phyloP scores from a whole-genome alignment of 1,140 invertebrate species.

The Drosophila busckii region DNA sequence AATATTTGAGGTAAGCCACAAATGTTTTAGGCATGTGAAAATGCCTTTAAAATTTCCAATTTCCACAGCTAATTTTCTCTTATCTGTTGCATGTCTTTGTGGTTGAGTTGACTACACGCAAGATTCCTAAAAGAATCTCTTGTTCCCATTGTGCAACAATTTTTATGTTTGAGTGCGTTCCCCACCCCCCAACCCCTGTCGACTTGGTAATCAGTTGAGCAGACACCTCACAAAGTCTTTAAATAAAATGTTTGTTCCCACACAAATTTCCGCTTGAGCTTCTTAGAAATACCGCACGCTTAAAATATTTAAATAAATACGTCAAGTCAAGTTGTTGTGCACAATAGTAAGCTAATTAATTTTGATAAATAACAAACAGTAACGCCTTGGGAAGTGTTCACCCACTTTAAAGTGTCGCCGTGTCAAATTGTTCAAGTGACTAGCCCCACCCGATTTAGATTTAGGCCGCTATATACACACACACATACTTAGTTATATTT shows the following conservation, averaged over 20 bases:
- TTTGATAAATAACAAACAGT: slow-evolving; percentile 43
- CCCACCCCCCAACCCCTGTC: too few species aligned
- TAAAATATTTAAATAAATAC: slow-evolving; percentile 68
- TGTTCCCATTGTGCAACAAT: slow-evolving; percentile 20
- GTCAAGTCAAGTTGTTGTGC: slow-evolving; percentile 20
- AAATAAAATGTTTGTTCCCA: slow-evolving; percentile 47
- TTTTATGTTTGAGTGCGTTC: slow-evolving; percentile 52
- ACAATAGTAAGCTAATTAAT: slow-evolving; percentile 52
- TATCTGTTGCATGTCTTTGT: not conserved
- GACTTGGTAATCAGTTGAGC: slow-evolving; percentile 43
- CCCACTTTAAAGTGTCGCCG: too few species aligned
- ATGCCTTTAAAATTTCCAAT: too few species aligned
- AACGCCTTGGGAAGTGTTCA: slow-evolving; percentile 7
- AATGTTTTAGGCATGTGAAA: too few species aligned
- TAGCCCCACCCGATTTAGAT: too few species aligned
- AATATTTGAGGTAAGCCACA: too few species aligned
- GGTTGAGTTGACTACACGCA: not conserved
- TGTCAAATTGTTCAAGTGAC: too few species aligned
- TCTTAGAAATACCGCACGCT: slow-evolving; percentile 45
- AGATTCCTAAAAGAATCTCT: slow-evolving; percentile 16
- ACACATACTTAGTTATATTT: slow-evolving; percentile 9
- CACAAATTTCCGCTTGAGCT: slow-evolving; percentile 54
- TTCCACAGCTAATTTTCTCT: slow-evolving; percentile 9
- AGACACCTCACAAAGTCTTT: slow-evolving; percentile 41
- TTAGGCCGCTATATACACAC: too few species aligned